Conservation (phyloP, 2,888 invertebrate species). For the Cepaea hortensis region DNA sequence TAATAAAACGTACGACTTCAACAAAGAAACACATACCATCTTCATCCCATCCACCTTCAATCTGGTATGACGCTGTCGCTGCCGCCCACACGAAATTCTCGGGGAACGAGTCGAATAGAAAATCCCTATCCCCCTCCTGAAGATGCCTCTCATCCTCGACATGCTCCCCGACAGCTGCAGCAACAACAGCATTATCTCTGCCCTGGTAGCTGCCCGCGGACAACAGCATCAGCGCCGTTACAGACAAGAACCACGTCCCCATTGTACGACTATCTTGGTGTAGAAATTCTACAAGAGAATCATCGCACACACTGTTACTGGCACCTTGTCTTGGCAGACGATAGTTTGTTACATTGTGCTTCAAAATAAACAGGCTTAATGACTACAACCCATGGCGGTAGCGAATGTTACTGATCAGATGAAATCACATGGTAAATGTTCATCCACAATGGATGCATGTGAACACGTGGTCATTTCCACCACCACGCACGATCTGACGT, state of each 20-base stretch:
- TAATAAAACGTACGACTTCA: no score
- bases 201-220: background rate
- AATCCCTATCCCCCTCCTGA: constrained; percentile 37
- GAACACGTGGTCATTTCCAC: no score
- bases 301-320: background rate
- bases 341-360: no score
- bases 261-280: background rate
- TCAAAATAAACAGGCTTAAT: no score
- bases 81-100: constrained; percentile 69
- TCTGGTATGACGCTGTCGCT: constrained; percentile 80
- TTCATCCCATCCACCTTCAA: constrained; percentile 81
- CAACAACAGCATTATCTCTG: background rate
- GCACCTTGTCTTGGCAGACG: no score
- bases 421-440: no score
- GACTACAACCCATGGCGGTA: no score
- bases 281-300: background rate
- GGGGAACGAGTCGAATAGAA: constrained; percentile 35
- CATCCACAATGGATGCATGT: no score
- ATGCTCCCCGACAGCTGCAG: background rate
- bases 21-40: constrained; percentile 75
- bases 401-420: no score
- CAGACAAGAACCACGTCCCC: background rate
- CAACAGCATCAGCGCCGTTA: background rate
- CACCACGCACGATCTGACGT: no score
- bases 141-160: constrained; percentile 9